Conservation (phyloP, 2,113 vertebrate genomes). For the Microtus richardsoni region DNA sequence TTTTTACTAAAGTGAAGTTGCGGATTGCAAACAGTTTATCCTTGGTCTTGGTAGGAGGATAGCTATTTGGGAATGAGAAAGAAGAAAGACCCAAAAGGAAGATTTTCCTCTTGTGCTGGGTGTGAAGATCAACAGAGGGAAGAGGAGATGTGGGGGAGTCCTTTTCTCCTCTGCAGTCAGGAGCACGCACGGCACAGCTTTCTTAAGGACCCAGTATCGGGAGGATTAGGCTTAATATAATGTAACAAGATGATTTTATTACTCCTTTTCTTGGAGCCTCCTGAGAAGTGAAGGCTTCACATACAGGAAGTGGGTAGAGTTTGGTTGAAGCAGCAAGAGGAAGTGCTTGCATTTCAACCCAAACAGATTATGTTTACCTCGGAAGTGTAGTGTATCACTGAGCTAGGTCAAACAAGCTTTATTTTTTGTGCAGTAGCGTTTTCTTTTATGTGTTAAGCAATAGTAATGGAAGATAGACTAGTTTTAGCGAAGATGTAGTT, state of each 20-base stretch:
- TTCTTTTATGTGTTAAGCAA: constrained; percentile 52
- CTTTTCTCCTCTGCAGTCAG: constrained; percentile 45
- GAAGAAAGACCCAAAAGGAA: background rate
- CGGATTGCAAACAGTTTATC: constrained; percentile 20
- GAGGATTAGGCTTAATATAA: constrained; percentile 30
- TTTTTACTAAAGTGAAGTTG: constrained; percentile 45
- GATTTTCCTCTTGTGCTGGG: constrained; percentile 35
- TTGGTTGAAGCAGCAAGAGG: constrained; percentile 72
- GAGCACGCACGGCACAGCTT: background rate
- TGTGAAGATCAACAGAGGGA: background rate
- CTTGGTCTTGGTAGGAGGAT: background rate
- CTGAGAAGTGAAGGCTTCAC: constrained; percentile 51
- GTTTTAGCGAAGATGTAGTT: constrained; percentile 47
- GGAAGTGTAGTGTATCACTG: constrained; percentile 42
- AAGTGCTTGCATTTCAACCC: constrained; percentile 67
- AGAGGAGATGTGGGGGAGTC: background rate
- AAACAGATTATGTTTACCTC: constrained; percentile 69
- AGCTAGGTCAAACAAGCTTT: constrained; percentile 32
- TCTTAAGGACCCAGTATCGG: background rate
- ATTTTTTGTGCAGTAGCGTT: constrained; percentile 52
- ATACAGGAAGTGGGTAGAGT: constrained; percentile 60
- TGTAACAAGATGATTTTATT: constrained; percentile 46
- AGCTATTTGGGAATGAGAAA: background rate
- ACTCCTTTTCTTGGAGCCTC: constrained; percentile 34
- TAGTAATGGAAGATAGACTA: constrained; percentile 32